phyloP scores from a whole-genome alignment of 2,113 vertebrate species.

The Physeter macrocephalus region DNA sequence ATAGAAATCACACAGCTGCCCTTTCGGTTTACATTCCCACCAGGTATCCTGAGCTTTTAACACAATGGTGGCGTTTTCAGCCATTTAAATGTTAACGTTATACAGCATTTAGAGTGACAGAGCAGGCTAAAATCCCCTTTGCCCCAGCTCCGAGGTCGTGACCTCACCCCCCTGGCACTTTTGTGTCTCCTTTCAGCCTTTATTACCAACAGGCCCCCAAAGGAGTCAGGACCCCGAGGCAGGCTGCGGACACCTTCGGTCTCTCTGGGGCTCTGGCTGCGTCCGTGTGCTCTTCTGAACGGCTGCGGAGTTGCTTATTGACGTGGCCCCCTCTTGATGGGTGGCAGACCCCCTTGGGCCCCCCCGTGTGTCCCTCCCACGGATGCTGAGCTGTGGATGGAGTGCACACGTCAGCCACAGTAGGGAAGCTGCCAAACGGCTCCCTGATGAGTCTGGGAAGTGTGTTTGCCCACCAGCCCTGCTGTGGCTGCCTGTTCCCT shows the following conservation, averaged over 20 bases:
- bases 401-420: accelerated
- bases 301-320: neutral
- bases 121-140: neutral
- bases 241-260: neutral
- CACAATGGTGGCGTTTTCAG: too few relatives aligned
- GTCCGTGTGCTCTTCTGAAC: too few relatives aligned
- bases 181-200: neutral
- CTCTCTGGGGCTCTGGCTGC: neutral
- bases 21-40: neutral
- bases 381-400: neutral
- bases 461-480: neutral
- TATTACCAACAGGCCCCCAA: neutral
- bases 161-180: neutral
- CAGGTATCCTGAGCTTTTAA: neutral
- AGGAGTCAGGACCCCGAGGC: neutral
- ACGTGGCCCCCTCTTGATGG: accelerated
- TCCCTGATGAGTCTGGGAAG: neutral
- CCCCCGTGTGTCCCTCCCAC: neutral
- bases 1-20: too few relatives aligned
- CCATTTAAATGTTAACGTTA: neutral
- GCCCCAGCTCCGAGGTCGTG: neutral
- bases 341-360: neutral
- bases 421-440: neutral
- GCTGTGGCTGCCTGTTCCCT: neutral
- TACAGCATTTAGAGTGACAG: neutral